Evolutionary conservation across 2,113 vertebrate species (phyloP).

Genomic region (Nyctereutes procyonoides): DNA sequence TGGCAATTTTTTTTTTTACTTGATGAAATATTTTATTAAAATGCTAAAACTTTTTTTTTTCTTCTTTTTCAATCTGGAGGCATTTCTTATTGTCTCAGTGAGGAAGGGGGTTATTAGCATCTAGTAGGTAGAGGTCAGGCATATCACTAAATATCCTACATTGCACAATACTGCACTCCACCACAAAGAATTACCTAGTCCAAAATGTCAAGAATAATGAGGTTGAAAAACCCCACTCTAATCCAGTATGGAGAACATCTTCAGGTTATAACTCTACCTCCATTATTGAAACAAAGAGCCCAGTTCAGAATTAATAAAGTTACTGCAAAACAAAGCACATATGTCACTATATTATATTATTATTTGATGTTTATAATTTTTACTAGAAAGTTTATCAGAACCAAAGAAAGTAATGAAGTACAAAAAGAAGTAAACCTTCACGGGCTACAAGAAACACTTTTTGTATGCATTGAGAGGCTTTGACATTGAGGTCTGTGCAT

Average conservation of each 20-base stretch:
- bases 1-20: background rate
- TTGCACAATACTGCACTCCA: too few species aligned
- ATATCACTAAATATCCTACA: background rate
- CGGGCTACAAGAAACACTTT: background rate
- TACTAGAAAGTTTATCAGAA: background rate
- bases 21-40: background rate
- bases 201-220: background rate
- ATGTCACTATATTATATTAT: background rate
- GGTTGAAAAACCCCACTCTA: background rate
- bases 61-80: background rate
- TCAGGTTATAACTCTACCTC: background rate
- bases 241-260: background rate
- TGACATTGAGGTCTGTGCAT: conserved; percentile 55
- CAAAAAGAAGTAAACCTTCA: background rate
- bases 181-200: accelerated
- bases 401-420: background rate
- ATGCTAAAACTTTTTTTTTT: background rate
- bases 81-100: background rate
- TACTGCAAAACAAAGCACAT: background rate
- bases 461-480: background rate
- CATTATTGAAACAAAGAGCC: background rate
- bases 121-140: background rate
- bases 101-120: accelerated
- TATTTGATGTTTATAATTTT: background rate
- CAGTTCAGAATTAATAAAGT: background rate